Evolutionary conservation across 2,888 invertebrate genomes (phyloP).

Genomic region (Acanthosepion pharaonis): DNA sequence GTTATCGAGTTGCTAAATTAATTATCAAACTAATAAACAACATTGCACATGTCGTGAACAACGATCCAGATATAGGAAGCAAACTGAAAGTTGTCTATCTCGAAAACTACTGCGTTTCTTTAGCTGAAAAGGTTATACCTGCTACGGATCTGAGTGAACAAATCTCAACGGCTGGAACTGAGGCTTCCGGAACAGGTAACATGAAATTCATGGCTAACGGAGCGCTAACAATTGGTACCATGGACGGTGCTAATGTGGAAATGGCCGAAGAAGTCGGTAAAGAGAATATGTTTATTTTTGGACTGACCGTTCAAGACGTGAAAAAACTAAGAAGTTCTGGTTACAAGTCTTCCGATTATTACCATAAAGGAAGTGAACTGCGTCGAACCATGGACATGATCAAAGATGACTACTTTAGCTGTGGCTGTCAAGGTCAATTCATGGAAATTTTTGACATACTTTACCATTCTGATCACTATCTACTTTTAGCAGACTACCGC

Average conservation of each 20-base stretch:
- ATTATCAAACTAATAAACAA: constrained; percentile 96
- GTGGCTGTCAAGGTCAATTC: not conserved
- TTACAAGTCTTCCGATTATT: not conserved
- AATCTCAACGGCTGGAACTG: constrained; percentile 98
- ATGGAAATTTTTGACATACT: not conserved
- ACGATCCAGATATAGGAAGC: constrained; percentile 96
- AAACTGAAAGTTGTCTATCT: constrained; percentile 93
- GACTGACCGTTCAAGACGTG: constrained; percentile 73
- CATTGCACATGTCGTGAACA: constrained; percentile 95
- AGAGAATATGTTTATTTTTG: constrained; percentile 98
- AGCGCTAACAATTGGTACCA: constrained; percentile 96
- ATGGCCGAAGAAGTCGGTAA: constrained; percentile 94
- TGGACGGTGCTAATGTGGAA: constrained; percentile 99
- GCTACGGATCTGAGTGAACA: constrained; percentile 98
- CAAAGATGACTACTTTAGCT: constrained; percentile 16
- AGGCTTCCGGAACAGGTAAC: constrained; percentile 98
- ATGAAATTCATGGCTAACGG: constrained; percentile 99
- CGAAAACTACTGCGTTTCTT: constrained; percentile 97
- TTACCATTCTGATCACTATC: not conserved
- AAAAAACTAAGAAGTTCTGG: constrained; percentile 77
- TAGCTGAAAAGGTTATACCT: constrained; percentile 98
- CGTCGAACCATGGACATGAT: not conserved
- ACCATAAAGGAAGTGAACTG: not conserved
- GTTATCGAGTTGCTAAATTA: constrained; percentile 97
- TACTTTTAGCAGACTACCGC: constrained; percentile 16